These are phyloP conservation scores for Drosophila repletoides DNA, from an alignment of 1,140 invertebrate species.

Conservation along the genomic window DNA sequence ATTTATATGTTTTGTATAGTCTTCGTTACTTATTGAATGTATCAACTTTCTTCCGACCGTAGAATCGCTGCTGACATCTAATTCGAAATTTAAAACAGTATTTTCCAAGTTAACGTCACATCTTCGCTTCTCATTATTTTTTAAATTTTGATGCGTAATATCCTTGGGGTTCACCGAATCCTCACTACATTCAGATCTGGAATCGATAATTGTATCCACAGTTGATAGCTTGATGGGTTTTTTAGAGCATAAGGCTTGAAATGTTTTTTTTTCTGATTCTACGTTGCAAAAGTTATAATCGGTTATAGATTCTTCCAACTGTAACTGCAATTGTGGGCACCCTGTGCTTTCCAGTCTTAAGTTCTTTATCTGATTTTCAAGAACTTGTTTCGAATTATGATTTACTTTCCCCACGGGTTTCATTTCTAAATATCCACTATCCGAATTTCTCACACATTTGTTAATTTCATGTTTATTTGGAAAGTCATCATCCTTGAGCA, in stretches of 20 bases:
- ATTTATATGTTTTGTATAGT: slow-evolving; percentile 51
- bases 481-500: slow-evolving; percentile 23
- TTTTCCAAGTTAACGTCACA: slow-evolving; percentile 12
- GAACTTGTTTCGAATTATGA: slow-evolving; percentile 8
- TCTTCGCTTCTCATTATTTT: background rate
- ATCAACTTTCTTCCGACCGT: slow-evolving; percentile 53
- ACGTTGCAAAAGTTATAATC: slow-evolving; percentile 13
- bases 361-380: slow-evolving; percentile 44
- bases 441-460: slow-evolving; percentile 6
- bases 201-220: slow-evolving; percentile 8
- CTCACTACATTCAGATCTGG: background rate
- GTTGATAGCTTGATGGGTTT: background rate
- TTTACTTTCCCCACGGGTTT: slow-evolving; percentile 71
- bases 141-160: background rate
- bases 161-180: background rate
- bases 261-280: slow-evolving; percentile 15
- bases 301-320: slow-evolving; percentile 13
- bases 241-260: background rate
- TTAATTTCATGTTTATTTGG: slow-evolving; percentile 3
- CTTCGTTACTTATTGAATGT: slow-evolving; percentile 68
- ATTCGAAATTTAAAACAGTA: slow-evolving; percentile 26
- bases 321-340: background rate
- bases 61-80: slow-evolving; percentile 16
- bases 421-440: slow-evolving; percentile 82
- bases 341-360: slow-evolving; percentile 24